phyloP scores from a whole-genome alignment of 2,113 vertebrate genomes.

The Chaenocephalus aceratus region DNA sequence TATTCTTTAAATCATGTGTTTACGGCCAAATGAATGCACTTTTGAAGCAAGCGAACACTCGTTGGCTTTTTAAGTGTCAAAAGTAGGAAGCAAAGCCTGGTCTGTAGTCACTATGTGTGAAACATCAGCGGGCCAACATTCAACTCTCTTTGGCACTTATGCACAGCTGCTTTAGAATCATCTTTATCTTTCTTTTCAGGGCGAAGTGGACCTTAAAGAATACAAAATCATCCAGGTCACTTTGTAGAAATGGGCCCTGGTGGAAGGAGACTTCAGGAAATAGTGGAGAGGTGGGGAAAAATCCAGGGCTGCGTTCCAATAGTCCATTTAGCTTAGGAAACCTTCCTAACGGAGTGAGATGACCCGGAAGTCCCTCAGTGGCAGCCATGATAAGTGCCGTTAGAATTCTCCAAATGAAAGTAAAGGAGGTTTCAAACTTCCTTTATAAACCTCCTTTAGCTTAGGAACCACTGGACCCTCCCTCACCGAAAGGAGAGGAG shows the following conservation, averaged over 20 bases:
- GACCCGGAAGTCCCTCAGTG: too few species aligned
- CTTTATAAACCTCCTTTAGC: too few species aligned
- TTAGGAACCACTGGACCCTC: too few species aligned
- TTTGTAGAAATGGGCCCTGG: conserved; percentile 32
- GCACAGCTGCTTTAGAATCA: not conserved
- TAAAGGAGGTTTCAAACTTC: too few species aligned
- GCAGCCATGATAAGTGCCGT: too few species aligned
- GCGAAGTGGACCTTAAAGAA: not conserved
- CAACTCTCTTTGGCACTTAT: not conserved
- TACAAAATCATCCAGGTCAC: not conserved
- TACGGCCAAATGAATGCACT: not conserved
- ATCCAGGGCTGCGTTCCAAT: not conserved
- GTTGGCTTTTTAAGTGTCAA: not conserved
- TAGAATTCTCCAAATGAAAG: too few species aligned
- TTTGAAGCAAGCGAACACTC: not conserved
- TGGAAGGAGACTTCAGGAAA: conserved; percentile 29
- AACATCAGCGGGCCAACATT: not conserved
- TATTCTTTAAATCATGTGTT: not conserved
- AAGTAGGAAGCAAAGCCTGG: not conserved
- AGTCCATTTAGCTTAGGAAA: too few species aligned
- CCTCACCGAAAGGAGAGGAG: too few species aligned
- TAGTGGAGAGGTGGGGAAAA: conserved; percentile 13
- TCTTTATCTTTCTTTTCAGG: not conserved
- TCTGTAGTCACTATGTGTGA: not conserved
- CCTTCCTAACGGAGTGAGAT: too few species aligned